Base-by-base conservation (phyloP, 2,113 vertebrate species). In the Datnioides undecimradiatus region DNA sequence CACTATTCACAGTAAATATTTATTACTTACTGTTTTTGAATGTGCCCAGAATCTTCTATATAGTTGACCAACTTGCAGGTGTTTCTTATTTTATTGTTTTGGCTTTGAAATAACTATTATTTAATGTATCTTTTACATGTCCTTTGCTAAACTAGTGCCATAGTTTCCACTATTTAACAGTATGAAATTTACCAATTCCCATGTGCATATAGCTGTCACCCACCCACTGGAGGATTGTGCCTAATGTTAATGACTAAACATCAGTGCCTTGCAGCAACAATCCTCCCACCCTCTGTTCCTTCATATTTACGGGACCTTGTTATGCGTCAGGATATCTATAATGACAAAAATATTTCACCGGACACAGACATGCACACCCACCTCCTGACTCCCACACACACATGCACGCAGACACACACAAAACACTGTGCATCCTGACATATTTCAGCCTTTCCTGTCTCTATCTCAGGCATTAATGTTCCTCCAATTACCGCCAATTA, bases 401-500 rank as follows among this genome's bases (percentile, higher is more conserved):
- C 38, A 68, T 48, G 48, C 21, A 43, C 14, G 40, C 23, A 73
- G 27, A 70, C 41, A n/a, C 41, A 65, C 43, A 43, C 27, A 65
- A 27, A 72, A 54, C 49, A 52, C 40, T 17, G 57, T 23, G 19
- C 76, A 64, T 81, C 75, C 72, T 60, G 63, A 46, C 58, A 86
- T 60, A 72, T 87, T 71, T 64, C 60, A 68, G 4, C 43, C 52
- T 70, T 81, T 78, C 80, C 75, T 84, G 69, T 83, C 68, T 76
- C 64, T 36, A 74, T 83, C 69, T 68, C 64, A 55, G 40, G 31
- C 69, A 59, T 57, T 80, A 73, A 90, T 82, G 75, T 82, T 67
- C 34, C 67, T 67, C 73, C 81, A 90, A 81, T 92, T 92, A 87
- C 70, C 4, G 51, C 65, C 83, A 87, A 90, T 92, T 90, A 91